A percentile compares a stretch with the other conserved stretches of the same genome.
phyloP scores from a whole-genome alignment of 2,113 vertebrate genomes.

The Thunnus thynnus region DNA sequence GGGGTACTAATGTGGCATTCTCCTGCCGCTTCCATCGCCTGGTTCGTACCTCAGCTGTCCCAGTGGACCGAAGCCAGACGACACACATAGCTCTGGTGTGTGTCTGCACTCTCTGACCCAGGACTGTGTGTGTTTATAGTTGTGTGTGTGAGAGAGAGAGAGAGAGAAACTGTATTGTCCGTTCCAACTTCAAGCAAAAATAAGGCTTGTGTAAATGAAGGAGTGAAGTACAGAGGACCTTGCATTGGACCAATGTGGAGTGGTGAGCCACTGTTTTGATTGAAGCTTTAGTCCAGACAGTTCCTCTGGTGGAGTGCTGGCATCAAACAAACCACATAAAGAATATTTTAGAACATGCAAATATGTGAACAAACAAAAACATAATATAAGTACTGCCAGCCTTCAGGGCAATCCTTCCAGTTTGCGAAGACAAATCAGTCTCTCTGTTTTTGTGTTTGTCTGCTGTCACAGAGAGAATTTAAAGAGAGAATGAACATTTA shows the following conservation, averaged over 20 bases:
- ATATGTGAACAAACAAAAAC: constrained; percentile 32
- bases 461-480: background rate
- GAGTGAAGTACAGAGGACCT: constrained; percentile 2
- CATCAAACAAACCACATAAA: constrained; percentile 26
- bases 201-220: constrained; percentile 25
- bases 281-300: constrained; percentile 19
- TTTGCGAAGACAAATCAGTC: constrained; percentile 20
- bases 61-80: constrained; percentile 70
- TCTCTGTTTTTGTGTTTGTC: constrained; percentile 2
- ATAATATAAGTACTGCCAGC: background rate
- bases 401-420: background rate
- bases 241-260: constrained; percentile 3
- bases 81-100: constrained; percentile 71
- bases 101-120: constrained; percentile 74
- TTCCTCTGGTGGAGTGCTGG: background rate
- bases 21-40: constrained; percentile 59
- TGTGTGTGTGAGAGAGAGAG: constrained; percentile 32
- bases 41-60: constrained; percentile 78
- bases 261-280: constrained; percentile 15
- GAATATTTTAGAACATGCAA: constrained; percentile 3
- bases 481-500: background rate
- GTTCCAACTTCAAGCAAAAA: constrained; percentile 37
- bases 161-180: constrained; percentile 21
- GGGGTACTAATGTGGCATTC: constrained; percentile 58
- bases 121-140: constrained; percentile 41